A percentile compares a stretch with the other conserved stretches of the same genome.
These are phyloP conservation scores for Albula glossodonta DNA, from an alignment of 2,113 vertebrate genomes.

Conservation along the genomic window DNA sequence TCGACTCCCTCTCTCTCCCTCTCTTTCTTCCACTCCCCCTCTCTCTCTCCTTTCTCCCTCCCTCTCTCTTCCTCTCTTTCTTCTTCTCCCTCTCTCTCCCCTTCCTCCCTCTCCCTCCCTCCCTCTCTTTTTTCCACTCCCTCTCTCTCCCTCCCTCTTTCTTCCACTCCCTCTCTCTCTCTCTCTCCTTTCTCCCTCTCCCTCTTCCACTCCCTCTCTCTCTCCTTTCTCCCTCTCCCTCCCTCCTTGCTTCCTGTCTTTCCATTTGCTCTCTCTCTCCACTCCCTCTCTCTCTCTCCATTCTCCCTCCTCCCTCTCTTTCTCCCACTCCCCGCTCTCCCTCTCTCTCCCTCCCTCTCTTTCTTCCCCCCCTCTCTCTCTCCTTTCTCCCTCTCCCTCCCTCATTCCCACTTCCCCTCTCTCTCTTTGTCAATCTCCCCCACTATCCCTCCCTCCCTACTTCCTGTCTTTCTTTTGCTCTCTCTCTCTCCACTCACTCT, in stretches of 20 bases:
- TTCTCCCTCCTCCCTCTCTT: neutral
- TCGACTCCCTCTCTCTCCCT: conserved; percentile 44
- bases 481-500: too few relatives aligned
- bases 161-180: neutral
- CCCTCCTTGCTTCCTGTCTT: too few relatives aligned
- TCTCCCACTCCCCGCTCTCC: neutral
- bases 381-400: conserved; percentile 22
- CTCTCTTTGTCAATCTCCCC: conserved; percentile 27
- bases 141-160: conserved; percentile 46
- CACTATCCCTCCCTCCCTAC: conserved; percentile 33
- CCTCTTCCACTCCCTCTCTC: too few relatives aligned
- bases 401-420: neutral
- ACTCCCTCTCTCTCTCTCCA: neutral
- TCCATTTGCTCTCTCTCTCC: too few relatives aligned
- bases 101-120: neutral
- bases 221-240: neutral
- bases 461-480: neutral
- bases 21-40: conserved; percentile 27
- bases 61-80: neutral
- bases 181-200: neutral
- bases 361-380: neutral
- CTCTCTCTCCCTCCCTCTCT: neutral
- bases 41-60: conserved; percentile 27
- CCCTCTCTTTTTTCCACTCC: conserved; percentile 32
- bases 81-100: neutral